A percentile compares a stretch with the other conserved stretches of the same genome.
Conservation (phyloP, 2,888 invertebrate species). For the Eristalis pertinax region DNA sequence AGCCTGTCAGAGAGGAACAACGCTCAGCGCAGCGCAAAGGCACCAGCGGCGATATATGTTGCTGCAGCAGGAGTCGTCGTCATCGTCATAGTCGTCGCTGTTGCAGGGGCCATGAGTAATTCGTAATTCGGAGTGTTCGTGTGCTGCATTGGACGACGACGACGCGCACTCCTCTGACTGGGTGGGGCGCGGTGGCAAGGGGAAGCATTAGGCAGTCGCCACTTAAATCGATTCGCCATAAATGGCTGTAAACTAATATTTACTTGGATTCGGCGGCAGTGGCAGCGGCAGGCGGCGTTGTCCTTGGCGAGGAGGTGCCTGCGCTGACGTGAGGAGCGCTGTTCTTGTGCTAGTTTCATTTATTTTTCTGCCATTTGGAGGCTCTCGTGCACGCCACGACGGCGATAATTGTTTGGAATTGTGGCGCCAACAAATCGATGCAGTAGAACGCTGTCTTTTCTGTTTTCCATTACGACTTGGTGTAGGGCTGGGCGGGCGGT, state of each 20-base stretch:
- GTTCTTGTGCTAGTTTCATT: constrained; percentile 18
- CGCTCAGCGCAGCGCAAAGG: constrained; percentile 17
- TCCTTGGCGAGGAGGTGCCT: background rate
- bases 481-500: background rate
- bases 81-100: background rate
- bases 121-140: constrained; percentile 27
- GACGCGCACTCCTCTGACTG: constrained; percentile 18
- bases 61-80: constrained; percentile 34
- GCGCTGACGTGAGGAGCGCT: constrained; percentile 10
- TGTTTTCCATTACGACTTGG: too few relatives aligned
- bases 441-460: constrained; percentile 18
- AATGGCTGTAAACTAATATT: constrained; percentile 69
- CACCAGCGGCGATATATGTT: constrained; percentile 6
- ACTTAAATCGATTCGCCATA: constrained; percentile 60
- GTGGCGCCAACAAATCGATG: constrained; percentile 68
- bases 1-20: constrained; percentile 8
- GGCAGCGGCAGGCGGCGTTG: background rate
- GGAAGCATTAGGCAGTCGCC: constrained; percentile 15
- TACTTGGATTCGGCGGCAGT: constrained; percentile 9
- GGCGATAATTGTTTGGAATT: constrained; percentile 61
- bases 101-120: constrained; percentile 49
- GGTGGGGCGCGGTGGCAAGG: too few relatives aligned
- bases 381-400: constrained; percentile 44
- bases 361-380: constrained; percentile 29
- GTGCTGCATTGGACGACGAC: constrained; percentile 11